A percentile compares a stretch with the other conserved stretches of the same genome.
Conservation (phyloP, 2,113 vertebrate species). For the Pogonocichla stellata region DNA sequence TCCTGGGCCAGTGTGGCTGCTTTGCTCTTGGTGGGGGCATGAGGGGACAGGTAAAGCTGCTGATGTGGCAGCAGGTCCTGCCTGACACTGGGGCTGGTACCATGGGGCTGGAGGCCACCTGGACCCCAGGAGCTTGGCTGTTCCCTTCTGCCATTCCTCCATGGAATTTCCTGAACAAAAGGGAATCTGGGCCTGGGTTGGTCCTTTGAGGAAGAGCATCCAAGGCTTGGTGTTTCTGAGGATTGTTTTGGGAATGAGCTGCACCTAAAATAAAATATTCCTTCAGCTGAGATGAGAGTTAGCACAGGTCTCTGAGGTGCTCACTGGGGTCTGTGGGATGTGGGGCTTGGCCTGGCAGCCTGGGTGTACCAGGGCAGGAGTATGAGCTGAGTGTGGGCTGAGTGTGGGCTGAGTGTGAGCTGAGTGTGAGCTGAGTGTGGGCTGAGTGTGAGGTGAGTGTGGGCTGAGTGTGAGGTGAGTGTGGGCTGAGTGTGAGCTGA, state of each 20-base stretch:
- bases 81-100: neutral
- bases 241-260: neutral
- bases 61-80: neutral
- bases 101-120: fast-evolving
- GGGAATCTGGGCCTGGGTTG: neutral
- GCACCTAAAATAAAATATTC: neutral
- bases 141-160: fast-evolving
- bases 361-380: neutral
- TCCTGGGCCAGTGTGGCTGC: neutral
- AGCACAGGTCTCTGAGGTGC: fast-evolving
- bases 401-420: neutral
- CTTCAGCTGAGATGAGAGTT: neutral
- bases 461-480: too few relatives aligned
- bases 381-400: neutral
- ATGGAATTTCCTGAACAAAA: neutral
- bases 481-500: too few relatives aligned
- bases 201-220: neutral
- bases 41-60: neutral
- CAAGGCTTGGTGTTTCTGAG: fast-evolving
- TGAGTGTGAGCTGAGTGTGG: neutral
- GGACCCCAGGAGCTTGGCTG: fast-evolving
- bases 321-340: fast-evolving
- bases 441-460: too few relatives aligned
- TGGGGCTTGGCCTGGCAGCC: neutral
- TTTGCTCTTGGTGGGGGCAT: neutral